These are phyloP conservation scores for Neria commutata DNA, from an alignment of 2,888 invertebrate genomes.

Conservation along the genomic window DNA sequence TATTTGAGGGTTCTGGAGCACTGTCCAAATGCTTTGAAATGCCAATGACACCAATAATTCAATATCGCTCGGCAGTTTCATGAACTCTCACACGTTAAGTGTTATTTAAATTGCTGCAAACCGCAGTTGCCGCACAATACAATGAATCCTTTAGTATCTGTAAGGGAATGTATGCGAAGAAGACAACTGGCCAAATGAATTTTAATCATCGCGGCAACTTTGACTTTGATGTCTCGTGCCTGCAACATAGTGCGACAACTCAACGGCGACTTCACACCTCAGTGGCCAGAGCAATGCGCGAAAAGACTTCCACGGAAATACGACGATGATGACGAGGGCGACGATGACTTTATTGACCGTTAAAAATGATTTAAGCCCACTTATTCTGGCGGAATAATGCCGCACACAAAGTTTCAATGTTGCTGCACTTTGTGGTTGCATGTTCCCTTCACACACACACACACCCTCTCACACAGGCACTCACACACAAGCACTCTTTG, in stretches of 20 bases:
- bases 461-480: too few relatives aligned
- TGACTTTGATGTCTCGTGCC: slow-evolving; percentile 39
- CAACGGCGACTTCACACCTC: not conserved
- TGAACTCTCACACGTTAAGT: too few relatives aligned
- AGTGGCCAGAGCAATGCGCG: slow-evolving; percentile 36
- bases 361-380: slow-evolving; percentile 50
- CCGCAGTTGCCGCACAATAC: too few relatives aligned
- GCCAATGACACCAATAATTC: too few relatives aligned
- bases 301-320: slow-evolving; percentile 39
- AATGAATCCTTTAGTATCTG: too few relatives aligned
- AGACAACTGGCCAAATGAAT: not conserved
- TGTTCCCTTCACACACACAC: too few relatives aligned
- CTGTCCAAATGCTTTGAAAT: too few relatives aligned
- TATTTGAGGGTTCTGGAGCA: too few relatives aligned
- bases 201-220: slow-evolving; percentile 2
- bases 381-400: slow-evolving; percentile 9
- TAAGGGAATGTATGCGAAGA: too few relatives aligned
- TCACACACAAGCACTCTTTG: too few relatives aligned
- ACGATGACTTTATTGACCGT: slow-evolving; percentile 43
- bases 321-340: slow-evolving; percentile 14
- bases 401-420: slow-evolving; percentile 5
- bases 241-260: slow-evolving; percentile 36
- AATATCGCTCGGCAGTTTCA: too few relatives aligned
- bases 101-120: too few relatives aligned
- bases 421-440: not conserved